Base-by-base conservation (phyloP, 2,888 invertebrate genomes). In the Dichetophora obliterata region DNA sequence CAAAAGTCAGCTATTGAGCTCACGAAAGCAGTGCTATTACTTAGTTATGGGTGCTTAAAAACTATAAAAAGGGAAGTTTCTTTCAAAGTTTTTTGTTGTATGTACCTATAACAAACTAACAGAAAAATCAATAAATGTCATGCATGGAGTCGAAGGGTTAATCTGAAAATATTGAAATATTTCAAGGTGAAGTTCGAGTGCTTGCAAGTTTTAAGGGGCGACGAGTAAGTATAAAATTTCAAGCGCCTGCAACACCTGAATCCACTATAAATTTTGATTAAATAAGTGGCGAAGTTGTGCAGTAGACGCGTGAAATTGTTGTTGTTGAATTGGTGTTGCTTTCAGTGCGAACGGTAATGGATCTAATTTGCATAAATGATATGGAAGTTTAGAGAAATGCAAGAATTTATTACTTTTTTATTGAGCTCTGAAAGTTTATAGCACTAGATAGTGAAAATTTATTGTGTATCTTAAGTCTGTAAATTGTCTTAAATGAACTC, bases 331-430 rank as follows among this genome's bases (percentile, higher is more conserved):
- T n/a, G n/a, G n/a, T n/a, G n/a, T n/a, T 70, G 52, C 11, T 34
- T 34, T n/a, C 9, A 63, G 3, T 69, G 19, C 27, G 31, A 5
- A 31, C 14, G 19, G 16, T 9, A 19, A 43, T 19, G 66, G 3
- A 34, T 43, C 57, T 61, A 52, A 34, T 52, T 73, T 59, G 59
- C 61, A 57, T 48, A 75, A 68, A 50, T 74, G 37, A 54, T 43
- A 75, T 76, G 76, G 11, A 78, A 78, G 74, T 66, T 70, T 57
- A 76, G 70, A 52, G 37, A 48, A 71, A 59, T 54, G 8, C 37
- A 6, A 71, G 5, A 75, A 76, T 78, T 78, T 78, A 73, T 77
- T 48, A 48, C 34, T n/a, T 27, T n/a, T 37, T 37, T 6, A 8
- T 34, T 4, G 19, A 16, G 43, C 2, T 8, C 24, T 57, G 19